These are phyloP conservation scores for Molossus alvarezi DNA, from an alignment of 2,797 vertebrate species.

Conservation along the genomic window DNA sequence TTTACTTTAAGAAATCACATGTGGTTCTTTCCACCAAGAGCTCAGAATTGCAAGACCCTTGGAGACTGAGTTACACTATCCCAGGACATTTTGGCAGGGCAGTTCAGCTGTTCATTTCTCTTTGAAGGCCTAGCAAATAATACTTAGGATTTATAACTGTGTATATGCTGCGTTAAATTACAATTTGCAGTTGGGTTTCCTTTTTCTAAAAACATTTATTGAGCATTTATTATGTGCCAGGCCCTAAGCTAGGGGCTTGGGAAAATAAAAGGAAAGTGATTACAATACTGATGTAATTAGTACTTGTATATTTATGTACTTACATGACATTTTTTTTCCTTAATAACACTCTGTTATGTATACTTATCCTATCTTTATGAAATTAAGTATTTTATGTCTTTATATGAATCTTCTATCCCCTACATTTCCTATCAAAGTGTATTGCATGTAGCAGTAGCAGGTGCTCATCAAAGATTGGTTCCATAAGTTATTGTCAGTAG, in stretches of 20 bases:
- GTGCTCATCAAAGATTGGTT: not conserved
- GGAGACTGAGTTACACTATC: not conserved
- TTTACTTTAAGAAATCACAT: slow-evolving; percentile 54
- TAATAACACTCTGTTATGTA: not conserved
- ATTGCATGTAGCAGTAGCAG: not conserved
- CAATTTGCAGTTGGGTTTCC: slow-evolving; percentile 5
- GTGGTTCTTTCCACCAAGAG: slow-evolving; percentile 26
- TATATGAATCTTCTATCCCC: not conserved
- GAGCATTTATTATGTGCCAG: not conserved
- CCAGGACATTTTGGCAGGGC: not conserved
- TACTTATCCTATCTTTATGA: not conserved
- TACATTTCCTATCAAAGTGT: not conserved
- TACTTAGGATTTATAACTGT: not conserved
- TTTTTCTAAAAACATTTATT: not conserved
- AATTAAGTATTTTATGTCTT: not conserved
- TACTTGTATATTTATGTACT: not conserved
- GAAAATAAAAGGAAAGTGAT: not conserved
- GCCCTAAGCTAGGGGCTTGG: not conserved
- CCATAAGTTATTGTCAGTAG: not conserved
- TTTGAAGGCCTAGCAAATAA: slow-evolving; percentile 43
- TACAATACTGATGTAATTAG: not conserved
- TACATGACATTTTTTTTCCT: slow-evolving; percentile 7
- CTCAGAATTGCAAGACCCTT: not conserved
- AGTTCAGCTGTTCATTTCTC: slow-evolving; percentile 8
- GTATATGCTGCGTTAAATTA: slow-evolving; percentile 10